These are phyloP conservation scores for Urosaurus nigricauda DNA, from an alignment of 2,797 vertebrate genomes.

Conservation along the genomic window DNA sequence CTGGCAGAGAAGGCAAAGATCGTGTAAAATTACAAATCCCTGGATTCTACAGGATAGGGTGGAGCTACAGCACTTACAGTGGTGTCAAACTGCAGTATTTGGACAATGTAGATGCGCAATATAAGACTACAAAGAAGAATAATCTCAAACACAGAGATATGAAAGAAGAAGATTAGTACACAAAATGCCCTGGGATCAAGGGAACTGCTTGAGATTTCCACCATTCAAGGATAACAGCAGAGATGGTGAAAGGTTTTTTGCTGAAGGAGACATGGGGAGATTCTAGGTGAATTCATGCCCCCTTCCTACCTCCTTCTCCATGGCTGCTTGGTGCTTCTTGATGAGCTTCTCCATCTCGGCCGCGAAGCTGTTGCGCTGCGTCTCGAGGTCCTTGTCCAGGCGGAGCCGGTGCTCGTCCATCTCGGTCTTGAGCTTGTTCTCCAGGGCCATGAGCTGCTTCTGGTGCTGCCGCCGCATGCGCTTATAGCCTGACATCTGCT, in stretches of 20 bases:
- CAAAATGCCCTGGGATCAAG: too few species aligned
- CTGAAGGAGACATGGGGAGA: background rate
- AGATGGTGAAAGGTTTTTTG: background rate
- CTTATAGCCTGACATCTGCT: constrained; percentile 98
- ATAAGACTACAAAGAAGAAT: too few species aligned
- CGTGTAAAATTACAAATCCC: too few species aligned
- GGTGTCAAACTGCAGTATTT: too few species aligned
- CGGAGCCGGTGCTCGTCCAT: constrained; percentile 98
- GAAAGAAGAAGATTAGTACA: background rate
- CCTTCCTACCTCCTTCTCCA: constrained; percentile 94
- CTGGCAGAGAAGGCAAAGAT: too few species aligned
- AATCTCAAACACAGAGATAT: too few species aligned
- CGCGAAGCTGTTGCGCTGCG: constrained; percentile 94
- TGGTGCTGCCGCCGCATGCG: constrained; percentile 98
- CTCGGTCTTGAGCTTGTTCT: constrained; percentile 98
- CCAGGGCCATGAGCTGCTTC: constrained; percentile 96
- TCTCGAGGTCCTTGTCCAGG: constrained; percentile 98
- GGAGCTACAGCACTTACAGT: too few species aligned
- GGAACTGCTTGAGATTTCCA: too few species aligned
- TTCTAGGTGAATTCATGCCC: background rate
- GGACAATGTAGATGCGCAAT: too few species aligned
- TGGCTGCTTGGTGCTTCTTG: constrained; percentile 96
- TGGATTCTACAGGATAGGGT: too few species aligned
- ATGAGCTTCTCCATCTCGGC: constrained; percentile 98
- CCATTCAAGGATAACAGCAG: too few species aligned